These are phyloP conservation scores for Zophobas morio DNA, from an alignment of 1,140 invertebrate species.

Conservation along the genomic window DNA sequence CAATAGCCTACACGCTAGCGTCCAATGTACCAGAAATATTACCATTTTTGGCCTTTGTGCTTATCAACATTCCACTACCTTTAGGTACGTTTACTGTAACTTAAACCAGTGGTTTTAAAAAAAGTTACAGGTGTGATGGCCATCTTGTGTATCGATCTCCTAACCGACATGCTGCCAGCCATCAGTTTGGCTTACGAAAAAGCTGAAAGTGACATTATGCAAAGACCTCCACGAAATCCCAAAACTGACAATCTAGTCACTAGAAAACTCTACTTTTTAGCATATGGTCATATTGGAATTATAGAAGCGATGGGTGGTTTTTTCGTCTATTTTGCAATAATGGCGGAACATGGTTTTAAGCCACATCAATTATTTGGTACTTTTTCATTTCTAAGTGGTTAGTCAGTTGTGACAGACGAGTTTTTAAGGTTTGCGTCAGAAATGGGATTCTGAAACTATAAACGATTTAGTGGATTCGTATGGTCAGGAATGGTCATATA, in stretches of 20 bases:
- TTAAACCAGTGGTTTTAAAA: too few species aligned
- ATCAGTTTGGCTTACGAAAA: conserved; percentile 92
- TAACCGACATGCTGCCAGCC: conserved; percentile 87
- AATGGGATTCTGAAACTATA: conserved; percentile 81
- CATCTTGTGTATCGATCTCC: conserved; percentile 91
- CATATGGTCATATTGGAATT: conserved; percentile 90
- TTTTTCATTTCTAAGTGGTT: conserved; percentile 21
- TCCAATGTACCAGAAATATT: conserved; percentile 96
- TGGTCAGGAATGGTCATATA: conserved; percentile 88
- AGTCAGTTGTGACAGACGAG: background rate
- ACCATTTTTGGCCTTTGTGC: conserved; percentile 89
- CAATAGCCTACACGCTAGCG: conserved; percentile 94
- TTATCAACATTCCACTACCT: conserved; percentile 89
- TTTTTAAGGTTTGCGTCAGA: conserved; percentile 73
- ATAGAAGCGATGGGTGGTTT: conserved; percentile 91
- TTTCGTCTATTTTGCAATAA: conserved; percentile 89
- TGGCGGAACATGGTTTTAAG: conserved; percentile 89
- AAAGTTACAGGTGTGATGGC: conserved; percentile 60
- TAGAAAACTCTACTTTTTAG: conserved; percentile 63
- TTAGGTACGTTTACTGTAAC: conserved; percentile 70
- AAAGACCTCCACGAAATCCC: conserved; percentile 84
- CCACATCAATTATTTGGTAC: conserved; percentile 75
- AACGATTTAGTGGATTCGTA: conserved; percentile 84
- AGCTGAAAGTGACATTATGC: conserved; percentile 91
- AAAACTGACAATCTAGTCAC: conserved; percentile 85